Evolutionary conservation across 2,888 invertebrate species (phyloP), one percentile per base, ranked within the genome.

Genomic region (Heliconius hortense): DNA sequence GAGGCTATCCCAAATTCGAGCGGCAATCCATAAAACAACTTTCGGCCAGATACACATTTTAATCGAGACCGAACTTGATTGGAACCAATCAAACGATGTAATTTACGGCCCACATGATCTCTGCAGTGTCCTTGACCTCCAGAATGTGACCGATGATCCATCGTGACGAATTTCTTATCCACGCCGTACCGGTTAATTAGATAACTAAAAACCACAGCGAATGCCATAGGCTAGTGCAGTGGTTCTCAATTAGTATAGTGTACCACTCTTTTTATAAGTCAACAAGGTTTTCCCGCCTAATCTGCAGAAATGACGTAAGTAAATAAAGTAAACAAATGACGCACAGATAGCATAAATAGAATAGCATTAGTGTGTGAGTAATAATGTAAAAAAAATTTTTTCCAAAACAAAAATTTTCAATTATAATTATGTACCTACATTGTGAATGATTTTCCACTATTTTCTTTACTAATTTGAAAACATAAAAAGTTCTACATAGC

Each of bases 71-170:
- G 84, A 86, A 82, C 84, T 87, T 91, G 90, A 91, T 92, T 92
- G 91, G 92, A 91, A 91, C 91, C 89, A 90, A 93, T 93, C 89
- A 90, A 89, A 91, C 89, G 86, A 87, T 86, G 84, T 91, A 87
- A 89, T 93, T 92, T 92, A 93, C 88, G 86, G 84, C 82, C 86
- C 80, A 85, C 84, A 85, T 86, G 86, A 84, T 84, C 83, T 81
- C 84, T 83, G 84, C 86, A 82, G 79, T 82, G 83, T 85, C 89
- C 89, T 88, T 90, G 88, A 89, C 88, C 88, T 84, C 84, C 79
- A 83, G 79, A 80, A 82, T 81, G 82, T 82, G 81, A 79, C 81
- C 81, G 81, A 82, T 89, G 90, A 93, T 92, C 90, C 89, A 88
- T 89, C 86, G 90, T 89, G 87, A 88, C 92, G 87, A 92, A 92